Evolutionary conservation across 2,888 invertebrate genomes (phyloP).

Genomic region (Drymonia ruficornis): DNA sequence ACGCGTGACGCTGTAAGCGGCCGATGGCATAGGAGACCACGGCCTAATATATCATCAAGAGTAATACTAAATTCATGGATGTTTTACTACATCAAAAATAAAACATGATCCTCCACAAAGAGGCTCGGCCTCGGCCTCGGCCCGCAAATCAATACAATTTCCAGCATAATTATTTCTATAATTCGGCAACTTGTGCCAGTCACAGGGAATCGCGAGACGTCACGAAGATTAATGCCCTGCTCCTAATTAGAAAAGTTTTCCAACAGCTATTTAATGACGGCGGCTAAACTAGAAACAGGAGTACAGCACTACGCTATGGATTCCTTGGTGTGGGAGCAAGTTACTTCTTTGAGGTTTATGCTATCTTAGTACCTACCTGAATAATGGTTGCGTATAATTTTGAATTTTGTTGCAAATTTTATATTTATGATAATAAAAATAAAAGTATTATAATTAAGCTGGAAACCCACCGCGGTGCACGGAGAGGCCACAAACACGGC

Average conservation of each 20-base stretch:
- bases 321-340: not conserved
- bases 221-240: conserved; percentile 73
- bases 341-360: not conserved
- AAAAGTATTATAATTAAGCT: no score
- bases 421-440: no score
- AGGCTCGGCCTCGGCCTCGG: not conserved
- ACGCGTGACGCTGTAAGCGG: no score
- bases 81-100: not conserved
- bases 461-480: no score
- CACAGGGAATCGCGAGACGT: conserved; percentile 63
- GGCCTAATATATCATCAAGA: no score
- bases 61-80: no score
- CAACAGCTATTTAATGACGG: conserved; percentile 69
- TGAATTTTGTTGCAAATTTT: not conserved
- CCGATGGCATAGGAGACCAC: no score
- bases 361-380: not conserved
- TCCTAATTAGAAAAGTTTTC: conserved; percentile 79
- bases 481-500: no score
- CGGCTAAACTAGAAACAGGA: conserved; percentile 43
- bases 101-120: conserved; percentile 1
- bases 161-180: conserved; percentile 59
- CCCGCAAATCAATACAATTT: conserved; percentile 34
- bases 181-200: conserved; percentile 68
- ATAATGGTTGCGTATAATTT: no score
- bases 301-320: conserved; percentile 28